Conservation (phyloP, 2,113 vertebrate species). For the Cryptotis parvus region DNA sequence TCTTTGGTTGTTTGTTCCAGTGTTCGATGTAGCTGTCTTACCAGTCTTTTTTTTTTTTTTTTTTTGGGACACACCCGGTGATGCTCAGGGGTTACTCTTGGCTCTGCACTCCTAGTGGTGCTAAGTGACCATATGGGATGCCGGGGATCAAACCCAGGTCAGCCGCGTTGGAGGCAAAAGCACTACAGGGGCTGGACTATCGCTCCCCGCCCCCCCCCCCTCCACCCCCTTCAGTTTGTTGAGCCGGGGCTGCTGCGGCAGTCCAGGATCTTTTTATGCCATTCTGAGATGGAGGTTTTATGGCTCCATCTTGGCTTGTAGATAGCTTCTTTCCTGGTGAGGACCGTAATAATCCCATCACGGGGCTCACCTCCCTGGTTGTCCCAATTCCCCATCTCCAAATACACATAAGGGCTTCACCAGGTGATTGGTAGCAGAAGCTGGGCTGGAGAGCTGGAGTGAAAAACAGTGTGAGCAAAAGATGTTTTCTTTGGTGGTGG, state of each 20-base stretch:
- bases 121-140: too few species aligned
- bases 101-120: too few species aligned
- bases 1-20: neutral
- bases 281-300: neutral
- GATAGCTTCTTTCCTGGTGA: neutral
- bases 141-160: too few species aligned
- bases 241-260: neutral
- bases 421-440: neutral
- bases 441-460: too few species aligned
- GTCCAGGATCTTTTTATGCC: neutral
- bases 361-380: too few species aligned
- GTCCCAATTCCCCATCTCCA: neutral
- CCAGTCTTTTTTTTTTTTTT: too few species aligned
- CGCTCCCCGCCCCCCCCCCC: too few species aligned
- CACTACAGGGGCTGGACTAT: too few species aligned
- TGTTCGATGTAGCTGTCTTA: neutral
- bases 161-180: too few species aligned
- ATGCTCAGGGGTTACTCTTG: too few species aligned
- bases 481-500: conserved; percentile 17
- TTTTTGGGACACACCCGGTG: too few species aligned
- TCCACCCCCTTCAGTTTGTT: too few species aligned
- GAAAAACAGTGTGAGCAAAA: neutral
- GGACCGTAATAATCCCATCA: neutral
- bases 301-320: neutral
- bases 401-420: neutral